Conservation (phyloP, 2,113 vertebrate species). For the Mungos mungo region DNA sequence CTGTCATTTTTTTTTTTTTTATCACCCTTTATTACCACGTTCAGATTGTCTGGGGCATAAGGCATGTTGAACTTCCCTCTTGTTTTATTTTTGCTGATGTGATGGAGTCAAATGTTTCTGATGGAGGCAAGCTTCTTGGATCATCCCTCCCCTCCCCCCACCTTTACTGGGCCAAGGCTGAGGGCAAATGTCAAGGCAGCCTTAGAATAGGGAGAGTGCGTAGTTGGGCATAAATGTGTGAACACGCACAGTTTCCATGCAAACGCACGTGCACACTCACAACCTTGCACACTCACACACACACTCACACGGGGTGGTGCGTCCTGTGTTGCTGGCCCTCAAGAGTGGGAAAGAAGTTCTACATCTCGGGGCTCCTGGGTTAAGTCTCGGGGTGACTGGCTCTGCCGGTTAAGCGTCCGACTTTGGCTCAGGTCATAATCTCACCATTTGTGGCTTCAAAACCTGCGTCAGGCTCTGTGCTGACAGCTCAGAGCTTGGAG, state of each 20-base stretch:
- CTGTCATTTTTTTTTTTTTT: constrained; percentile 74
- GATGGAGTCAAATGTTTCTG: neutral
- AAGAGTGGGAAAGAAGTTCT: neutral
- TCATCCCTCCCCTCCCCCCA: no score
- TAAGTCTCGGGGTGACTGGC: no score
- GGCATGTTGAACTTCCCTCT: neutral
- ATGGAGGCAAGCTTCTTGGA: neutral
- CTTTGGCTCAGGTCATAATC: no score
- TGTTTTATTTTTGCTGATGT: neutral
- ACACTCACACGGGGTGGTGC: neutral
- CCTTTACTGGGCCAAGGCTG: neutral
- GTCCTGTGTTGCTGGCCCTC: neutral
- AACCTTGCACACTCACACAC: neutral
- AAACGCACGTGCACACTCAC: neutral
- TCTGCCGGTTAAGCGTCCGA: no score
- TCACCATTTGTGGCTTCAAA: no score
- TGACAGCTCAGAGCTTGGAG: no score
- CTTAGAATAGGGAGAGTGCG: neutral
- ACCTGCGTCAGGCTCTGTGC: no score
- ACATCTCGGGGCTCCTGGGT: no score
- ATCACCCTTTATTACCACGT: constrained; percentile 50
- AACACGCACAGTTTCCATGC: no score
- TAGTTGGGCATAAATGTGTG: no score
- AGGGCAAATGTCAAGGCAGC: neutral
- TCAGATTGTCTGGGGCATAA: neutral